A percentile compares a stretch with the other conserved stretches of the same genome.
phyloP scores from a whole-genome alignment of 2,888 invertebrate species.

The Pocota personata region DNA sequence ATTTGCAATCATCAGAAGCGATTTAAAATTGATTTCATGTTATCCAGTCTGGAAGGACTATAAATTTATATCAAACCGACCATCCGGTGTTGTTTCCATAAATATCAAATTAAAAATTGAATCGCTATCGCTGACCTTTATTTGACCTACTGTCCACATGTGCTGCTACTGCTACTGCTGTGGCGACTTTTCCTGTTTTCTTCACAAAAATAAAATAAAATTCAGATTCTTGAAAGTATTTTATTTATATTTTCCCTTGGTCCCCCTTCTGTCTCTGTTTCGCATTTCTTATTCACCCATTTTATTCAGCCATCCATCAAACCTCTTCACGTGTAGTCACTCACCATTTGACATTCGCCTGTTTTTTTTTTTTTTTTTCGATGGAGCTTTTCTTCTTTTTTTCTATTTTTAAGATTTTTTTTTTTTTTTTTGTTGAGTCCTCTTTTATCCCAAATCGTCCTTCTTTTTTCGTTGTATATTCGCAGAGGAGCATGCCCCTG shows the following conservation, averaged over 20 bases:
- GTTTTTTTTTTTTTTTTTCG: not conserved
- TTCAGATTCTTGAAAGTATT: not conserved
- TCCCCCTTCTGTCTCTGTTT: not conserved
- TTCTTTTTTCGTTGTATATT: constrained; percentile 35
- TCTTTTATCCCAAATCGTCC: constrained; percentile 69
- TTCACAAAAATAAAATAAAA: not conserved
- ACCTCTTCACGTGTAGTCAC: constrained; percentile 26
- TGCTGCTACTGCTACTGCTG: not conserved
- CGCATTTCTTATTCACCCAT: not conserved
- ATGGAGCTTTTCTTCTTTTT: not conserved
- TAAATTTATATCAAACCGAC: not conserved
- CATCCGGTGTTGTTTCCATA: not conserved
- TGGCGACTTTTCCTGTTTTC: not conserved
- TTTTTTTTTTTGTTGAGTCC: constrained; percentile 14
- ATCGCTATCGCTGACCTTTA: not conserved
- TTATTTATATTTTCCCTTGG: not conserved
- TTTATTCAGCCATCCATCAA: constrained; percentile 50
- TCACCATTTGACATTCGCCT: constrained; percentile 22
- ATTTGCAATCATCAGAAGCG: not conserved
- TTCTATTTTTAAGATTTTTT: constrained; percentile 1
- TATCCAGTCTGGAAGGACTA: not conserved
- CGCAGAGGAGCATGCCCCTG: constrained; percentile 89
- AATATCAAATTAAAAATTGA: constrained; percentile 1
- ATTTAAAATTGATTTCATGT: not conserved
- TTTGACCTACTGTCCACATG: constrained; percentile 3